Base-by-base conservation (phyloP, 2,113 vertebrate genomes). In the Alces alces region DNA sequence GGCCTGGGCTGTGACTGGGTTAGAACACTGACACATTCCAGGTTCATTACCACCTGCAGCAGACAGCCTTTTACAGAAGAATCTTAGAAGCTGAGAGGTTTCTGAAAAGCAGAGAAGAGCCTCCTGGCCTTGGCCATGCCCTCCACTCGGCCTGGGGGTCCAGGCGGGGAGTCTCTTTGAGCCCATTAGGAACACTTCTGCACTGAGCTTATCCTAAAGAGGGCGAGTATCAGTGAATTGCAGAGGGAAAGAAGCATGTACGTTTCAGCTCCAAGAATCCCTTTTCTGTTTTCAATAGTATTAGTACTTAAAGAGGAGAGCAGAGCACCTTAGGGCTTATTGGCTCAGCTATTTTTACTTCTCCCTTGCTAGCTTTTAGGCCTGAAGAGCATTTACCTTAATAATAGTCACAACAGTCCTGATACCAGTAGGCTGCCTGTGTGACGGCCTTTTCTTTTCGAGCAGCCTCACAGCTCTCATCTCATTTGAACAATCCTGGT, bases 291-390 rank as follows among this genome's bases (percentile, higher is more conserved):
- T 84, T 89, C 47, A 23, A 60, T 0, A 19, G 85, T 33, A 30
- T 76, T 23, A 21, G 85, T 64, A 36, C 54, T 89, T 85, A 12
- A 1, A 36, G 82, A 82, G 45, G 82, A 85, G n/a, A 28, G 19
- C 2, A n/a, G n/a, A 6, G 3, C 33, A 6, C 57, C 47, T 84
- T 10, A 6, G 58, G 86, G 19, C 36, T 66, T 13, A 39, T n/a
- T n/a, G 45, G 83, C 10, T 54, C 11, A 36, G 43, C 80, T 95
- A 13, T 92, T 93, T 96, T 87, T 54, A 89, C 92, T 87, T 23
- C 25, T 86, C 43, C 50, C 21, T 83, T 30, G 36, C 78, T 89
- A 76, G 79, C 43, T 80, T 79, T 93, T 36, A 86, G 93, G 61
- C 52, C 61, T 47, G 45, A 12, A 66, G 78, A 76, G 70, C 39